Conservation (phyloP, 1,140 invertebrate species). For the Aphidius gifuensis region DNA sequence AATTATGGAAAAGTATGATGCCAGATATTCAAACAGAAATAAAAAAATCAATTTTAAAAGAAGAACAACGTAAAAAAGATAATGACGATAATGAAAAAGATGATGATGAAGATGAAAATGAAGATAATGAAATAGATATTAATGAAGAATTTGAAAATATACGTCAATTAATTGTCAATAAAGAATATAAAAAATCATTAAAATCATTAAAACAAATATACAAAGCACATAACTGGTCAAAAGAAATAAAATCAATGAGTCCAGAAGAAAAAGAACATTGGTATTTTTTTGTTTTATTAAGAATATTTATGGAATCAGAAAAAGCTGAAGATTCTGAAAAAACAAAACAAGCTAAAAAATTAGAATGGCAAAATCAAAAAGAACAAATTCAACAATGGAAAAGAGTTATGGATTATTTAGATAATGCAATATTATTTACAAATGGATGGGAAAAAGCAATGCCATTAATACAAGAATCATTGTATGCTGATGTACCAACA, state of each 20-base stretch:
- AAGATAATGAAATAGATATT: constrained; percentile 36
- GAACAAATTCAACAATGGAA: constrained; percentile 42
- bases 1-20: constrained; percentile 48
- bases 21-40: constrained; percentile 50
- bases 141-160: constrained; percentile 44
- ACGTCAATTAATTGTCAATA: constrained; percentile 43
- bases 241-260: constrained; percentile 41
- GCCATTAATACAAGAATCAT: constrained; percentile 67
- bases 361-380: constrained; percentile 23
- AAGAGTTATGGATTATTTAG: constrained; percentile 51
- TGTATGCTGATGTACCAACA: constrained; percentile 70
- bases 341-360: constrained; percentile 21
- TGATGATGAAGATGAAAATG: constrained; percentile 26
- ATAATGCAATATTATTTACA: constrained; percentile 67
- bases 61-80: constrained; percentile 11
- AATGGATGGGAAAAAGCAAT: constrained; percentile 66
- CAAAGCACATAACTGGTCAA: background rate
- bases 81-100: background rate
- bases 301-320: constrained; percentile 5
- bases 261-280: constrained; percentile 27
- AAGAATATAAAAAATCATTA: constrained; percentile 43
- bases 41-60: constrained; percentile 41
- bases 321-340: constrained; percentile 9
- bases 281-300: background rate
- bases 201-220: constrained; percentile 27